These are phyloP conservation scores for Lucilia sericata DNA, from an alignment of 1,140 invertebrate species.

Conservation along the genomic window DNA sequence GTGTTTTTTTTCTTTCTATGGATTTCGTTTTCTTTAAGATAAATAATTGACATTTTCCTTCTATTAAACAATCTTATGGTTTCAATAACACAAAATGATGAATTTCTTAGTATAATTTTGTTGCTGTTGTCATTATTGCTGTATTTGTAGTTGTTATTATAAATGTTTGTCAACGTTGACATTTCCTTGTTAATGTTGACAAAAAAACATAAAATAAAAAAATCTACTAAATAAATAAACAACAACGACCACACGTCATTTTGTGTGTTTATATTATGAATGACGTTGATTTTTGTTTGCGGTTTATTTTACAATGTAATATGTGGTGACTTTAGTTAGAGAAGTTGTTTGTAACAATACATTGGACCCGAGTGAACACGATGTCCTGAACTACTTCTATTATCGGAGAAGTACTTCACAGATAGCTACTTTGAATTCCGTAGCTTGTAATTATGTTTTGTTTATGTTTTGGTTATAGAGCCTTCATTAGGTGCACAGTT, in stretches of 20 bases:
- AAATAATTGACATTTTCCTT: slow-evolving; percentile 24
- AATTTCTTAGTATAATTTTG: neutral
- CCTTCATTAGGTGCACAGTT: too few species aligned
- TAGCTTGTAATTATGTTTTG: too few species aligned
- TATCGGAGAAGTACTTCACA: too few species aligned
- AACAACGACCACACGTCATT: slow-evolving; percentile 19
- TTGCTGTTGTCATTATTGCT: neutral
- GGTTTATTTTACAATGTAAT: neutral
- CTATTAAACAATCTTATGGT: slow-evolving; percentile 29
- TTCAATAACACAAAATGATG: slow-evolving; percentile 14
- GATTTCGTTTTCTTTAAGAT: neutral
- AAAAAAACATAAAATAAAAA: slow-evolving; percentile 12
- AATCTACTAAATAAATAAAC: neutral
- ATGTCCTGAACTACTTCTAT: too few species aligned
- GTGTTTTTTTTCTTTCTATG: neutral
- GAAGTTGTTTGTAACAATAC: neutral
- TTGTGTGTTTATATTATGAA: slow-evolving; percentile 8
- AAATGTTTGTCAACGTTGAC: slow-evolving; percentile 23
- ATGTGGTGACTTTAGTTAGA: neutral
- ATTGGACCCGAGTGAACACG: too few species aligned
- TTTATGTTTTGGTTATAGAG: too few species aligned
- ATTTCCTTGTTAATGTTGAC: slow-evolving; percentile 21
- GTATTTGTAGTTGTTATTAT: slow-evolving; percentile 6
- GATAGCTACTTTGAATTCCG: too few species aligned
- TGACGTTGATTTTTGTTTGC: neutral